phyloP scores from a whole-genome alignment of 2,888 invertebrate genomes.

The Aricia artaxerxes region DNA sequence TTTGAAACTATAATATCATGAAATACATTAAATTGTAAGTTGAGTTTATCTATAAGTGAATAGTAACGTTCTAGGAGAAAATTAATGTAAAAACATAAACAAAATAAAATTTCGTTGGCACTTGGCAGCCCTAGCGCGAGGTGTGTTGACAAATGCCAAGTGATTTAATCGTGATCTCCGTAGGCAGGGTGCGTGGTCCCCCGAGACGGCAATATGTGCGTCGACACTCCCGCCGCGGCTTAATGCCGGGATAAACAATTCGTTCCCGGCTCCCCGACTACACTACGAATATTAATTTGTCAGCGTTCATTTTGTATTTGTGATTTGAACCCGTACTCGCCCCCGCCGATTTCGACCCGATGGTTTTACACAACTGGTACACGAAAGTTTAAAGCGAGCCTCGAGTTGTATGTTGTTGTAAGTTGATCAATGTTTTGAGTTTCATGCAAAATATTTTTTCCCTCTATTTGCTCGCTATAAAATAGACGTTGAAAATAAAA shows the following conservation, averaged over 20 bases:
- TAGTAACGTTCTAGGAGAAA: neutral
- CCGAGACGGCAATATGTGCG: constrained; percentile 63
- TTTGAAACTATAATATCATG: neutral
- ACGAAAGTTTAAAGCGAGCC: neutral
- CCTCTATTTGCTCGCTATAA: constrained; percentile 26
- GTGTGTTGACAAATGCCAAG: constrained; percentile 60
- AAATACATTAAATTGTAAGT: too few species aligned
- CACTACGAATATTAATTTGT: constrained; percentile 62
- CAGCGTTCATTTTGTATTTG: constrained; percentile 48
- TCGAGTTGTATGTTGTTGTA: neutral
- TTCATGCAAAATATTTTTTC: neutral
- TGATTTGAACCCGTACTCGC: constrained; percentile 8
- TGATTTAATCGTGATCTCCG: constrained; percentile 66
- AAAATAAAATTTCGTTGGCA: neutral
- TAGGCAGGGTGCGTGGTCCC: constrained; percentile 50
- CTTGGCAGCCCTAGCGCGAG: constrained; percentile 35
- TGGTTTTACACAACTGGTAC: neutral
- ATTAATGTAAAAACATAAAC: neutral
- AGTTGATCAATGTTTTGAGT: constrained; percentile 3
- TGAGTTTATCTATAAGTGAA: neutral
- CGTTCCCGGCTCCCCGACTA: constrained; percentile 64
- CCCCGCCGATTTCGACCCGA: neutral
- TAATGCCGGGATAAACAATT: constrained; percentile 72
- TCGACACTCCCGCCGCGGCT: constrained; percentile 60
- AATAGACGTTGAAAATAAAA: constrained; percentile 29